phyloP scores from a whole-genome alignment of 2,888 invertebrate genomes.

The Tachina lurida region DNA sequence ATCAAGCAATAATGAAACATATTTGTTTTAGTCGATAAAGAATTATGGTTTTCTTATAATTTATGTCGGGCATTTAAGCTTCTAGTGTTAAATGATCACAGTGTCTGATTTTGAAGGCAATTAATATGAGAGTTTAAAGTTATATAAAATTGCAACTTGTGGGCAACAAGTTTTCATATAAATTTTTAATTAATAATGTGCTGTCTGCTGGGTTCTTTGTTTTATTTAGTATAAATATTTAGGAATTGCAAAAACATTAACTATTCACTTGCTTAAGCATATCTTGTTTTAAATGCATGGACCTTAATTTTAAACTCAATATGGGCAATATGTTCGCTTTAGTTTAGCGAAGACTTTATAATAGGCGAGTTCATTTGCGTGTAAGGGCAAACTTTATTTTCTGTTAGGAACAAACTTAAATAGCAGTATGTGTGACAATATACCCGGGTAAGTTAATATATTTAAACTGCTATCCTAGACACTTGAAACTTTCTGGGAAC shows the following conservation, averaged over 20 bases:
- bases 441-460: no score
- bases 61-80: conserved; percentile 27
- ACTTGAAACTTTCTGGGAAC: no score
- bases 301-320: background rate
- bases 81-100: conserved; percentile 27
- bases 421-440: no score
- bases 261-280: background rate
- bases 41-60: conserved; percentile 9
- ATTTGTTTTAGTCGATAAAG: conserved; percentile 30
- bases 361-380: no score
- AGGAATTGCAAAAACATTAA: no score
- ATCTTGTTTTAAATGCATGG: background rate
- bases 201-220: no score
- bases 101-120: background rate
- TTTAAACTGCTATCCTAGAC: no score
- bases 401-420: no score
- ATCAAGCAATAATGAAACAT: conserved; percentile 26
- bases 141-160: background rate
- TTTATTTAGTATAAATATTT: no score
- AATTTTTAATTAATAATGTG: background rate
- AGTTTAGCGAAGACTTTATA: no score
- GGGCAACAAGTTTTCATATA: background rate
- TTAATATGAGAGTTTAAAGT: conserved; percentile 8
- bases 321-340: no score
- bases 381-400: no score